A percentile compares a stretch with the other conserved stretches of the same genome.
phyloP scores from a whole-genome alignment of 2,797 vertebrate species.

The Labroides dimidiatus region DNA sequence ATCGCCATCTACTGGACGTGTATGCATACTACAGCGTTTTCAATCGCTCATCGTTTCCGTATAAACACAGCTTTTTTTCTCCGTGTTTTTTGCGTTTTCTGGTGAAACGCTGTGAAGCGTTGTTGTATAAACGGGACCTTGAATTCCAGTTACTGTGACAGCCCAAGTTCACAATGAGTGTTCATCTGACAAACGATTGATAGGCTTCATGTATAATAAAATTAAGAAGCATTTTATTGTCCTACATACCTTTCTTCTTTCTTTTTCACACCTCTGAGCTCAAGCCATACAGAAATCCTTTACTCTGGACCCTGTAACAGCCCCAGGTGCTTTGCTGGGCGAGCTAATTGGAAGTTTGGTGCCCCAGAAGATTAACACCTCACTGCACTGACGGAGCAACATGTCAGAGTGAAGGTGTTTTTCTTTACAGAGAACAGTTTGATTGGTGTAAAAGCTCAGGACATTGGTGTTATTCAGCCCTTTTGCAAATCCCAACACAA shows the following conservation, averaged over 20 bases:
- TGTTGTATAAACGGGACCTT: no score
- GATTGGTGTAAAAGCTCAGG: conserved; percentile 5
- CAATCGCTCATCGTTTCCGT: no score
- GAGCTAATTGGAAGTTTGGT: conserved; percentile 7
- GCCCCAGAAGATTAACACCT: not conserved
- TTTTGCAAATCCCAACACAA: conserved; percentile 26
- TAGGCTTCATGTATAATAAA: no score
- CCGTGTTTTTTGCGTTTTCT: no score
- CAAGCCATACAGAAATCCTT: not conserved
- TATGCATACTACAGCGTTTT: no score
- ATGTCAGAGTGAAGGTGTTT: conserved; percentile 10
- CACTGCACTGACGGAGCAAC: not conserved
- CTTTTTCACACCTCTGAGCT: not conserved
- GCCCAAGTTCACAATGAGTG: no score
- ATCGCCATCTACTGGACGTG: no score
- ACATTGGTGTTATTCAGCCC: conserved; percentile 16
- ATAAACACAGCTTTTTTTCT: no score
- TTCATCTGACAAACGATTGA: no score
- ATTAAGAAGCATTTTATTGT: no score
- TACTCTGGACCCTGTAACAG: not conserved
- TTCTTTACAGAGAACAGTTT: conserved; percentile 1
- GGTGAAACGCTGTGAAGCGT: no score
- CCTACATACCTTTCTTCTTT: not conserved
- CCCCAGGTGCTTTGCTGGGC: conserved; percentile 4
- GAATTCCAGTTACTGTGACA: no score